phyloP scores from a whole-genome alignment of 2,113 vertebrate species.

The Genyomyrus donnyi region DNA sequence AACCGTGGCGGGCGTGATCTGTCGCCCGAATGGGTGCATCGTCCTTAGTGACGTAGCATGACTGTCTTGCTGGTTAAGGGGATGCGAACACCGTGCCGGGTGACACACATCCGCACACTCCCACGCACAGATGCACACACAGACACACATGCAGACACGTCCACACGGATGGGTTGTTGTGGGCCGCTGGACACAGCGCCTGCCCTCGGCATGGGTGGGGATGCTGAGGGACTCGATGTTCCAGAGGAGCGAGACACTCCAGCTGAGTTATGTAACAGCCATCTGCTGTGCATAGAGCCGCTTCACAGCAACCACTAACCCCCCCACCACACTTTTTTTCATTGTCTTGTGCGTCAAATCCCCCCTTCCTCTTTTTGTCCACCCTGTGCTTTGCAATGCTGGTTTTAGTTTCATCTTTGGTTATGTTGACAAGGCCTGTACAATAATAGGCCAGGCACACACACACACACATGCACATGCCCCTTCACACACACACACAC shows the following conservation, averaged over 20 bases:
- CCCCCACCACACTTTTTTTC: neutral
- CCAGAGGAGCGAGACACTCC: neutral
- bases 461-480: neutral
- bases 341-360: neutral
- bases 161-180: neutral
- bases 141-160: neutral
- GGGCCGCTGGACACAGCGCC: neutral
- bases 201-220: neutral
- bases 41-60: neutral
- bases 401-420: neutral
- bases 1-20: neutral
- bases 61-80: neutral
- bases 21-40: neutral
- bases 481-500: neutral
- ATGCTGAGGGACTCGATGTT: neutral
- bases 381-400: neutral
- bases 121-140: neutral
- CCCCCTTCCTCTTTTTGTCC: neutral
- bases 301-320: neutral
- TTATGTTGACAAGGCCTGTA: neutral
- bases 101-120: neutral
- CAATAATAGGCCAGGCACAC: neutral
- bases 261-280: neutral
- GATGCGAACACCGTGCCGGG: neutral
- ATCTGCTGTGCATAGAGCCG: neutral